These are phyloP conservation scores for Leptopilina syphax DNA, from an alignment of 2,888 invertebrate species.

Conservation along the genomic window DNA sequence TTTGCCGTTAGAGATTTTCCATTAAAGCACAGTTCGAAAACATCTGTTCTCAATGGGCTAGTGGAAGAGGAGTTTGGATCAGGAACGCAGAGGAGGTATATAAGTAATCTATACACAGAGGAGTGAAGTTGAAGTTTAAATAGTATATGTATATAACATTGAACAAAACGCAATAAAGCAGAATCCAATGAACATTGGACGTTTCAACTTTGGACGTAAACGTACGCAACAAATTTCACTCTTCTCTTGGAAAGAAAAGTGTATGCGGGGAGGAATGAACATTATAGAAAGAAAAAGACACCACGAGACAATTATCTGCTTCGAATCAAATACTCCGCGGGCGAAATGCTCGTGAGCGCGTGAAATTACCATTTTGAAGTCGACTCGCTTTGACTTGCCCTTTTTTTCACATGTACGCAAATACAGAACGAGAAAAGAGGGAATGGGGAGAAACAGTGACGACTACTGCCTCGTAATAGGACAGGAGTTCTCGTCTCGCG, in stretches of 20 bases:
- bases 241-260: not conserved
- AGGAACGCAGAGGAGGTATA: not conserved
- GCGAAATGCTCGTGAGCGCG: conserved; percentile 57
- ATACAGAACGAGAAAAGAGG: not conserved
- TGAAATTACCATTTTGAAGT: conserved; percentile 57
- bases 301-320: conserved; percentile 61
- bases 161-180: conserved; percentile 25
- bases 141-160: not conserved
- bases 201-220: conserved; percentile 51
- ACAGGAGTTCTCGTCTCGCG: conserved; percentile 10
- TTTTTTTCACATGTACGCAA: conserved; percentile 30
- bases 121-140: conserved; percentile 25
- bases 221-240: conserved; percentile 47
- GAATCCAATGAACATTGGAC: conserved; percentile 27
- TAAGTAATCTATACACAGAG: conserved; percentile 13
- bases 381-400: conserved; percentile 36
- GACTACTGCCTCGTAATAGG: conserved; percentile 25
- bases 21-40: conserved; percentile 18
- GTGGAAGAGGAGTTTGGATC: not conserved
- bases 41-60: conserved; percentile 13
- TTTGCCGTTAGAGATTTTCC: conserved; percentile 13
- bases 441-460: conserved; percentile 28
- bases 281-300: conserved; percentile 44
- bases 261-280: conserved; percentile 34
- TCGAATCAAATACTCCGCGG: conserved; percentile 61